phyloP scores from a whole-genome alignment of 2,113 vertebrate genomes.

The Apaloderma vittatum region DNA sequence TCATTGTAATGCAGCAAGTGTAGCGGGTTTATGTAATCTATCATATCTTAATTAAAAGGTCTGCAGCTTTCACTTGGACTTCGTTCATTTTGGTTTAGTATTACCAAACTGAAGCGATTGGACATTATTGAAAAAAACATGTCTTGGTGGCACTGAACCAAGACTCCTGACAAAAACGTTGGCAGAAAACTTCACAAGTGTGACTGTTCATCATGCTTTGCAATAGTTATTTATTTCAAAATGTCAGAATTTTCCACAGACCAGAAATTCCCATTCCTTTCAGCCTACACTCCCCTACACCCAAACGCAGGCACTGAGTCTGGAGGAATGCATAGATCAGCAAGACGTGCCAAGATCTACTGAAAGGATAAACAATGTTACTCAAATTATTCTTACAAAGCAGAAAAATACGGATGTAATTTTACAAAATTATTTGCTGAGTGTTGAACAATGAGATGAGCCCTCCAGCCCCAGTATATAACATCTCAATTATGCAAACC shows the following conservation, averaged over 20 bases:
- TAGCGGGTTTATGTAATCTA: slow-evolving; percentile 41
- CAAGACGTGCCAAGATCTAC: neutral
- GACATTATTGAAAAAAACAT: slow-evolving; percentile 56
- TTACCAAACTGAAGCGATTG: slow-evolving; percentile 32
- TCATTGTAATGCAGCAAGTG: slow-evolving; percentile 30
- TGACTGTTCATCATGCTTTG: slow-evolving; percentile 39
- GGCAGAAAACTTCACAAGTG: slow-evolving; percentile 51
- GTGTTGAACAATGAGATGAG: neutral
- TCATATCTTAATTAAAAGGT: slow-evolving; percentile 75
- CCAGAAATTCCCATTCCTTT: slow-evolving; percentile 36
- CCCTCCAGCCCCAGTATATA: slow-evolving; percentile 8
- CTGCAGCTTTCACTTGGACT: slow-evolving; percentile 56
- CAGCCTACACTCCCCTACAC: neutral
- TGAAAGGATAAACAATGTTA: slow-evolving; percentile 32
- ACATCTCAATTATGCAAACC: slow-evolving; percentile 2
- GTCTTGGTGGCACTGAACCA: slow-evolving; percentile 62
- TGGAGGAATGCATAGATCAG: slow-evolving; percentile 36
- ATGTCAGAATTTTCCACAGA: slow-evolving; percentile 55
- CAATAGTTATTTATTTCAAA: slow-evolving; percentile 51
- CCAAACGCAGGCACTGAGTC: neutral
- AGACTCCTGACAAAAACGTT: slow-evolving; percentile 58
- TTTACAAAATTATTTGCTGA: slow-evolving; percentile 18
- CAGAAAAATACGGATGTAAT: slow-evolving; percentile 49
- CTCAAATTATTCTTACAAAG: slow-evolving; percentile 53
- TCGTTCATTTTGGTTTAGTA: slow-evolving; percentile 50